Evolutionary conservation across 2,113 vertebrate genomes (phyloP), one percentile per base, ranked within the genome.

Genomic region (Paradisaea rubra): DNA sequence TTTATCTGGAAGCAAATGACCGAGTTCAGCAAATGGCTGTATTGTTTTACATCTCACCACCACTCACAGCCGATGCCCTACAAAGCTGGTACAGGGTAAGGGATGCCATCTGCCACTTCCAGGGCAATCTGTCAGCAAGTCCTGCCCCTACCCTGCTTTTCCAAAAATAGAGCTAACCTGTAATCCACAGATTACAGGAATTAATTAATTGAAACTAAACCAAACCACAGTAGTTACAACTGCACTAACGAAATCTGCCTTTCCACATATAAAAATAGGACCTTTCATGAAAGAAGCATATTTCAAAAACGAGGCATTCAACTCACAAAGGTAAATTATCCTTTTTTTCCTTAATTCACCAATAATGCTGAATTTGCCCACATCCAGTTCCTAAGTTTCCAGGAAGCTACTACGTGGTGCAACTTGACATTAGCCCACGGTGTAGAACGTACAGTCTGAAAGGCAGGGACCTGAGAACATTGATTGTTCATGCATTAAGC

Each of bases 121-220:
- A n/a, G 63, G 74, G 37, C 86, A 93, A 86, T 56, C 79, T 74
- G 82, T 59, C 4, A 28, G 27, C 14, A 68, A 88, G 60, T 50
- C 80, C 91, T 91, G 50, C 59, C 70, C 68, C 72, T 61, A 73
- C 15, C 31, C 83, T 64, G 57, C 92, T 68, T 28, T 16, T 78
- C 95, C 89, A 68, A 57, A 93, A 92, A 61, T 41, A 84, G 89
- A 92, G 59, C 61, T 35, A 92, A 87, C 89, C 92, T 87, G 78
- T 73, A 91, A 95, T 53, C 93, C 86, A 66, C 18, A 57, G 86
- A 84, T 82, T 82, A 91, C 66, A 92, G 86, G 53, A 93, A 61
- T 25, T 33, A 69, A 80, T 77, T 68, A 72, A 88, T 5, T 74
- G 66, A 91, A 93, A 80, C 50, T 53, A 8, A 68, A 73, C 21